These are phyloP conservation scores for Onychomys torridus DNA, from an alignment of 2,797 vertebrate genomes.

Conservation along the genomic window DNA sequence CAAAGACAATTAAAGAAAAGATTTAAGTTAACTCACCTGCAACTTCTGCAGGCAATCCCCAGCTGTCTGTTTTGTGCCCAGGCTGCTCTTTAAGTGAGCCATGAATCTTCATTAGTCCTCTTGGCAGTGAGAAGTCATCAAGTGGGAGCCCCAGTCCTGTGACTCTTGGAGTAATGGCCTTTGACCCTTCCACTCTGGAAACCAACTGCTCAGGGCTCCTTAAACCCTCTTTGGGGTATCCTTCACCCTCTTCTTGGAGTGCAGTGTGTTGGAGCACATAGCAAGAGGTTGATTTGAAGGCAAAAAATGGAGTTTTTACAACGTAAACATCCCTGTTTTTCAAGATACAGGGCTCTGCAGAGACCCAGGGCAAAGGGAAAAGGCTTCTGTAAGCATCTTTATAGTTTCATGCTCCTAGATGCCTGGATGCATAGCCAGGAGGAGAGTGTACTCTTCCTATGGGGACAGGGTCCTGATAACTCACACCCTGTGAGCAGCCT, in stretches of 20 bases:
- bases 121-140: fast-evolving
- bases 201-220: neutral
- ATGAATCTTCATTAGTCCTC: fast-evolving
- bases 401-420: fast-evolving
- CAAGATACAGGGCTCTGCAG: neutral
- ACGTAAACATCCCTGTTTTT: neutral
- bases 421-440: fast-evolving
- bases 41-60: fast-evolving
- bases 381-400: fast-evolving
- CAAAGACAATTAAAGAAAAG: neutral
- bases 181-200: too few species aligned
- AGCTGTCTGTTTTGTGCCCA: neutral
- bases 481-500: neutral
- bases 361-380: too few species aligned
- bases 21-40: neutral
- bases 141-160: fast-evolving
- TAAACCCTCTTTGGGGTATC: fast-evolving
- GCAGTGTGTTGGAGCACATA: fast-evolving
- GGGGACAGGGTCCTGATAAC: fast-evolving
- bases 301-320: neutral
- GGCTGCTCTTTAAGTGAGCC: neutral
- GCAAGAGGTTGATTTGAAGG: neutral
- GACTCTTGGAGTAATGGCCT: fast-evolving
- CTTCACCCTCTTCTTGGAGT: fast-evolving
- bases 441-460: fast-evolving